Conservation (phyloP, 2,113 vertebrate species). For the human region GRCh38 chr5:151663001-151663500, state of each 20-base stretch:
- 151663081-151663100: constrained; percentile 45
- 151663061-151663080: neutral
- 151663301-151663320: neutral
- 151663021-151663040: constrained; percentile 62
- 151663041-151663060: neutral
- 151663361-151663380: constrained; percentile 82
- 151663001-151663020: constrained; percentile 74
- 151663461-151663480: constrained; percentile 92
- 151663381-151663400: constrained; percentile 83
- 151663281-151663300: neutral
- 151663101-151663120: constrained; percentile 57
- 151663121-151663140: constrained; percentile 61
- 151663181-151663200: constrained; percentile 46
- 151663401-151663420: constrained; percentile 73
- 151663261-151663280: neutral
- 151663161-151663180: constrained; percentile 44
- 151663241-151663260: constrained; percentile 31
- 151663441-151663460: constrained; percentile 89
- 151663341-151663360: neutral
- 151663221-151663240: constrained; percentile 35
- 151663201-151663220: constrained; percentile 51
- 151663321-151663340: neutral
- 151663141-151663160: neutral
- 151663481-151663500: constrained; percentile 82
- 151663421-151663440: constrained; percentile 94